These are phyloP conservation scores for Albula glossodonta DNA, from an alignment of 2,113 vertebrate species.

Conservation along the genomic window DNA sequence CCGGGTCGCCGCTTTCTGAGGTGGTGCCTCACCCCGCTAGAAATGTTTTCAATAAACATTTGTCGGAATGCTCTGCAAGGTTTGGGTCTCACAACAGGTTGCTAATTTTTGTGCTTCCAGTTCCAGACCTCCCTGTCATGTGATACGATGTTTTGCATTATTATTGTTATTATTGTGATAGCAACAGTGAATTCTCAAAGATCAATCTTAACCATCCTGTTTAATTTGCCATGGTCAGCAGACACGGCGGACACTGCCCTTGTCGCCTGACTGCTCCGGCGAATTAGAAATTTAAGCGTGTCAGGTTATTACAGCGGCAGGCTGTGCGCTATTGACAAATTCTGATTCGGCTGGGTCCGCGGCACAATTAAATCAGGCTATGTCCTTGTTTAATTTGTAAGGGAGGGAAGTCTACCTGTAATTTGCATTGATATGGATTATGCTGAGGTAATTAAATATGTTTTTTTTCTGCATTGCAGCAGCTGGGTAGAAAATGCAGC, in stretches of 20 bases:
- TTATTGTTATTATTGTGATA: conserved; percentile 54
- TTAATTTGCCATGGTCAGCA: conserved; percentile 69
- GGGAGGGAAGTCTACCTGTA: conserved; percentile 40
- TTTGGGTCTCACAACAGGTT: neutral
- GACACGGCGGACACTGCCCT: conserved; percentile 65
- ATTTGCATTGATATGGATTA: conserved; percentile 45
- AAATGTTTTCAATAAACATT: no score
- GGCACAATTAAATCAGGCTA: conserved; percentile 56
- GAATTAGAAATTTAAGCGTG: conserved; percentile 64
- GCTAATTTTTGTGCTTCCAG: neutral
- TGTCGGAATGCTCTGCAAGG: no score
- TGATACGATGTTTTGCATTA: conserved; percentile 48
- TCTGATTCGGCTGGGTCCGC: conserved; percentile 46
- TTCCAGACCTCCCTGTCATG: neutral
- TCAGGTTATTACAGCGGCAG: conserved; percentile 64
- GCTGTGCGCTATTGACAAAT: conserved; percentile 55
- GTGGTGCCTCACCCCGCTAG: no score
- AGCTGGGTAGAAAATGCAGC: neutral
- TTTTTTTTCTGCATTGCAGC: conserved; percentile 1
- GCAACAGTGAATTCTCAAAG: conserved; percentile 47
- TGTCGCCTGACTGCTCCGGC: conserved; percentile 62
- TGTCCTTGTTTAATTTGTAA: conserved; percentile 53
- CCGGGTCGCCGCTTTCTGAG: no score
- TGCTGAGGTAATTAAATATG: conserved; percentile 9
- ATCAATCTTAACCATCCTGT: conserved; percentile 71